Evolutionary conservation across 2,888 invertebrate species (phyloP).

Genomic region (Tortrix viridana): DNA sequence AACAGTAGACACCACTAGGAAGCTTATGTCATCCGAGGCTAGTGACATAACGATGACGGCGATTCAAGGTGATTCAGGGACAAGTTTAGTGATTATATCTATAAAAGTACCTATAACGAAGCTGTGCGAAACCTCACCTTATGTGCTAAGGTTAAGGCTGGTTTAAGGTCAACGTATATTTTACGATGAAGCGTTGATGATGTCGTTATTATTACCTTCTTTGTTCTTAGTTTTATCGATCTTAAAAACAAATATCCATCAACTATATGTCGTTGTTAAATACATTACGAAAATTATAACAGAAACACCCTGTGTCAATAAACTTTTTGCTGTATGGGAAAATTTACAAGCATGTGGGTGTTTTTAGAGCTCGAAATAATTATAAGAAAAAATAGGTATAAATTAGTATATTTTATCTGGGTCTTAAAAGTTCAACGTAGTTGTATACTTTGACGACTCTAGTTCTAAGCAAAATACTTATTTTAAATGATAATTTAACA

Average conservation of each 20-base stretch:
- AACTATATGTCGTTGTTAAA: not conserved
- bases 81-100: conserved; percentile 23
- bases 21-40: conserved; percentile 36
- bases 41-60: conserved; percentile 29
- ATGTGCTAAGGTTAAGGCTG: not conserved
- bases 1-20: conserved; percentile 4
- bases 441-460: too few species aligned
- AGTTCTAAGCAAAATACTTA: too few species aligned
- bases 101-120: not conserved
- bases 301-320: too few species aligned
- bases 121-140: conserved; percentile 15
- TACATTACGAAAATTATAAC: too few species aligned
- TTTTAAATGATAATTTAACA: too few species aligned
- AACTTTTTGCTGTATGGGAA: too few species aligned
- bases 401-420: too few species aligned
- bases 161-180: conserved; percentile 4
- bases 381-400: too few species aligned
- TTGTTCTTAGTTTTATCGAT: conserved; percentile 17
- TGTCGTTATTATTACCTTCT: conserved; percentile 9
- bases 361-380: too few species aligned
- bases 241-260: not conserved
- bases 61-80: conserved; percentile 34
- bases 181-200: conserved; percentile 23
- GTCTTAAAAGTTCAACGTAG: too few species aligned
- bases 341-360: too few species aligned